A percentile compares a stretch with the other conserved stretches of the same genome.
Evolutionary conservation across 2,113 vertebrate genomes (phyloP).

Genomic region (Blennius ocellaris): DNA sequence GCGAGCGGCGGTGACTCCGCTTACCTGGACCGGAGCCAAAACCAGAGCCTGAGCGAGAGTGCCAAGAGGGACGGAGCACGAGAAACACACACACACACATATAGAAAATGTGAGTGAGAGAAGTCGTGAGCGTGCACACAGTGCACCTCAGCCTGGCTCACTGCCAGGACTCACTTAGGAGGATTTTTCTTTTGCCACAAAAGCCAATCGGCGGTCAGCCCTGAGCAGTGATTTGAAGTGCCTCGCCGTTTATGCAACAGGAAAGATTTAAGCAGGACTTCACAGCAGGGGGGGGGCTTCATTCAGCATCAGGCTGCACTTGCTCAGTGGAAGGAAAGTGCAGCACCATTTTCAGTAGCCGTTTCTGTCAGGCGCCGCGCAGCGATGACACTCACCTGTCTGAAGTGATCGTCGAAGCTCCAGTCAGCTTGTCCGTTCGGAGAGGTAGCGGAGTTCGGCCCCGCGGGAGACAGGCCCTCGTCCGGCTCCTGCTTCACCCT

Average conservation of each 20-base stretch:
- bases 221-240: slow-evolving; percentile 53
- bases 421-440: slow-evolving; percentile 86
- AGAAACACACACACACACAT: slow-evolving; percentile 38
- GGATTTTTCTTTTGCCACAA: slow-evolving; percentile 63
- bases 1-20: slow-evolving; percentile 32
- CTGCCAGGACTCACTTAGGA: slow-evolving; percentile 80
- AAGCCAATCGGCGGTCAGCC: slow-evolving; percentile 70
- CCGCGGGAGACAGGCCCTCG: slow-evolving; percentile 84
- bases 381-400: slow-evolving; percentile 87
- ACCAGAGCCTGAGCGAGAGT: slow-evolving; percentile 61
- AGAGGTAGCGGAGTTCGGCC: slow-evolving; percentile 75
- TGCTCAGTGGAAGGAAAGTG: background rate
- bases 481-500: slow-evolving; percentile 90
- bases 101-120: slow-evolving; percentile 50
- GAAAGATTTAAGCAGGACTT: slow-evolving; percentile 62
- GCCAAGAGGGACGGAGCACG: slow-evolving; percentile 56
- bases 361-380: background rate
- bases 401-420: slow-evolving; percentile 90
- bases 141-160: slow-evolving; percentile 56
- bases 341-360: background rate
- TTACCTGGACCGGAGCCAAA: slow-evolving; percentile 79
- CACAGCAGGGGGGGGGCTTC: slow-evolving; percentile 50
- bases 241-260: slow-evolving; percentile 35
- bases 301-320: too few species aligned
- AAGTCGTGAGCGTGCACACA: slow-evolving; percentile 55